Evolutionary conservation across 64 coral and sea anemone species (phyloP).

Genomic region (Porites australiensis): DNA sequence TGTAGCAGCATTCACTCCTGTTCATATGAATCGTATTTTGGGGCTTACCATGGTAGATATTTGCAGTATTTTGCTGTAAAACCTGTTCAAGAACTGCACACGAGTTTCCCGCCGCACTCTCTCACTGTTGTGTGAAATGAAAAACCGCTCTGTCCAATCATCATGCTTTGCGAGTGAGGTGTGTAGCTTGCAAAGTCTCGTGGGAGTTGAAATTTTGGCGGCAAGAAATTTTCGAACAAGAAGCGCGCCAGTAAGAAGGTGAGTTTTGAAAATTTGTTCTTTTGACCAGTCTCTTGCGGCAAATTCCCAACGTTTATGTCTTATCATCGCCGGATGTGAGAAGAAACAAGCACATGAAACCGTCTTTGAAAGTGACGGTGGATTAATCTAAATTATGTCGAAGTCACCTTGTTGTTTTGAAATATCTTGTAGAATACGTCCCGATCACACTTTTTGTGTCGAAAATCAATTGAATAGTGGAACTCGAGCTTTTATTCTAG

Average conservation of each 20-base stretch:
- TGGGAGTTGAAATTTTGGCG: not conserved
- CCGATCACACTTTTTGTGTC: not conserved
- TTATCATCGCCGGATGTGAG: not conserved
- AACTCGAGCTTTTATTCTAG: not conserved
- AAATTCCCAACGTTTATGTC: not conserved
- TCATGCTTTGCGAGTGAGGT: not conserved
- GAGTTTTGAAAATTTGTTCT: constrained; percentile 1
- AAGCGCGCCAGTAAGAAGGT: constrained; percentile 41
- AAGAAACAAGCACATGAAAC: not conserved
- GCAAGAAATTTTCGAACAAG: constrained; percentile 44
- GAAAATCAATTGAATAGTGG: not conserved
- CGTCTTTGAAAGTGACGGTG: not conserved
- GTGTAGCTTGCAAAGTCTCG: not conserved
- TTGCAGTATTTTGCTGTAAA: not conserved
- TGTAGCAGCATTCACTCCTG: too few relatives aligned
- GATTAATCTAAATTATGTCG: not conserved
- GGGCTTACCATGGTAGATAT: not conserved
- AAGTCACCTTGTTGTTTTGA: not conserved
- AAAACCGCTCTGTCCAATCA: not conserved
- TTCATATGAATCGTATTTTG: not conserved
- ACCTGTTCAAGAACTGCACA: too few relatives aligned
- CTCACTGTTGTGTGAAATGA: not conserved
- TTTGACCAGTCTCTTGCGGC: constrained; percentile 47
- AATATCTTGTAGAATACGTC: not conserved
- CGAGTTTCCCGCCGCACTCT: too few relatives aligned